A percentile compares a stretch with the other conserved stretches of the same genome.
Evolutionary conservation across 2,888 invertebrate species (phyloP).

Genomic region (Adelphocoris suturalis): DNA sequence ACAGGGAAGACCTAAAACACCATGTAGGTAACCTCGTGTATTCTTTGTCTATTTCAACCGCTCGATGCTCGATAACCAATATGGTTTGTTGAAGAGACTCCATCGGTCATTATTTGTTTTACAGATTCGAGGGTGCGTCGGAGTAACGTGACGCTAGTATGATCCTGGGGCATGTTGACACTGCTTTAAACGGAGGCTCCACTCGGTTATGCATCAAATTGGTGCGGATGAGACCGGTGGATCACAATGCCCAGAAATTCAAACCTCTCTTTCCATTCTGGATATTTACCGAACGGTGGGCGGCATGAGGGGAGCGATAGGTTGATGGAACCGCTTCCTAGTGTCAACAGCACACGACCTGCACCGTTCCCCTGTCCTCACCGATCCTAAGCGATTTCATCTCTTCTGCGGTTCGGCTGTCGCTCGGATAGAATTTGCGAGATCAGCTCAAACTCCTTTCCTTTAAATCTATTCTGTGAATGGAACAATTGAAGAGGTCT

Average conservation of each 20-base stretch:
- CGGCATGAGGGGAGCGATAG: not conserved
- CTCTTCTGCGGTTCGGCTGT: conserved; percentile 26
- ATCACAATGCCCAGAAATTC: conserved; percentile 15
- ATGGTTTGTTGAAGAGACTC: not conserved
- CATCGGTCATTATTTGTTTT: not conserved
- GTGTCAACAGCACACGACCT: conserved; percentile 41
- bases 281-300: not conserved
- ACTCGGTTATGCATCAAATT: conserved; percentile 14
- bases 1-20: not conserved
- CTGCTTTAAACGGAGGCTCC: conserved; percentile 1
- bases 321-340: conserved; percentile 39
- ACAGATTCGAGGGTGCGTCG: not conserved
- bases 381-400: conserved; percentile 9
- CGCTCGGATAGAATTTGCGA: conserved; percentile 10
- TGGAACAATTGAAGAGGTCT: not conserved
- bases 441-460: not conserved
- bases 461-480: conserved; percentile 33
- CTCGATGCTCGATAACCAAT: not conserved
- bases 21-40: not conserved
- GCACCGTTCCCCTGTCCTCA: not conserved
- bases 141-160: not conserved
- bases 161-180: conserved; percentile 6
- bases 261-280: not conserved
- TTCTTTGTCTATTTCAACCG: not conserved
- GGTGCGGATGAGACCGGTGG: not conserved